Base-by-base conservation (phyloP, 2,888 invertebrate genomes). In the Anoplius nigerrimus region DNA sequence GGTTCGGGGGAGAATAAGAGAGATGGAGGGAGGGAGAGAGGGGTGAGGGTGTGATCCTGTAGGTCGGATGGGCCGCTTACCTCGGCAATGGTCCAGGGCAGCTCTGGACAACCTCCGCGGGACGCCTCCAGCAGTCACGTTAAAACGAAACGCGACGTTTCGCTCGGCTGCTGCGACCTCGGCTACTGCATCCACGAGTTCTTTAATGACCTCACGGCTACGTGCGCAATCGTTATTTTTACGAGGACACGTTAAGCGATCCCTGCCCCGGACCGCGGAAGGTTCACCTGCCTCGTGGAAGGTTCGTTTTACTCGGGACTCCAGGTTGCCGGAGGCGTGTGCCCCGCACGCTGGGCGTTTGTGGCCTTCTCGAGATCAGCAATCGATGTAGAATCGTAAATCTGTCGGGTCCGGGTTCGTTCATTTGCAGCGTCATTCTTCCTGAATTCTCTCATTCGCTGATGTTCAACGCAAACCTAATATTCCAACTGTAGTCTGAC, bases 161-260 rank as follows among this genome's bases (percentile, higher is more conserved):
- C 75, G 68, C 72, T 65, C 62, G 57, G 69, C 18, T 48, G 18
- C 68, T 63, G 57, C 66, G 66, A 65, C 64, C 67, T 48, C 61
- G 73, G 62, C 62, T 77, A 76, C 76, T 66, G 69, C 75, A 78
- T 73, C 78, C 74, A 67, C 56, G 78, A 83, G 83, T 80, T 81
- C 82, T 86, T 85, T 85, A 86, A 84, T 84, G 82, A 84, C 74
- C 80, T 71, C 67, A 69, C 66, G 62, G 69, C 75, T 75, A 80
- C 77, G 82, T 74, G 82, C 70, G 77, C 80, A 77, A 82, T 82
- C 81, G 80, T 83, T 83, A 82, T 80, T 83, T 80, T 82, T 81
- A 79, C 79, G 81, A 76, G 79, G 51, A 54, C 70, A 56, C 54
- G 59, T 66, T 67, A 57, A 66, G 62, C 78, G 71, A 69, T 24